Evolutionary conservation across 2,797 vertebrate genomes (phyloP), one percentile per base, ranked within the genome.

Genomic region (Danio albolineatus): DNA sequence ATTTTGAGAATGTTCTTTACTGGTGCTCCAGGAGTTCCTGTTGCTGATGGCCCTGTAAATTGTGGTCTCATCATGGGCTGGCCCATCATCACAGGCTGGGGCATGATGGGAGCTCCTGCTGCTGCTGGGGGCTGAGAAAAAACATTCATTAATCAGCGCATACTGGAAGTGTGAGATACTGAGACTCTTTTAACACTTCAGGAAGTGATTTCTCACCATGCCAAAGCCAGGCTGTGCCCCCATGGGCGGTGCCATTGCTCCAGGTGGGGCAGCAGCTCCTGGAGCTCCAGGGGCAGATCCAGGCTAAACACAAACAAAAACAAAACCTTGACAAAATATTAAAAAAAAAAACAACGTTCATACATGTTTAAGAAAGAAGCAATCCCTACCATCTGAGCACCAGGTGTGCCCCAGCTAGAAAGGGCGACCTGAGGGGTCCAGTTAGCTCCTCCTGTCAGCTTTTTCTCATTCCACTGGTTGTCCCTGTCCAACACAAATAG

Each of bases 361-460:
- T 10, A 56, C 16, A 67, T 21, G 10, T 21, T 43, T 70, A 21
- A 51, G 13, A 13, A 79, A 14, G 41, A 17, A 60, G 10, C 0
- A 12, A 7, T 4, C 9, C 90, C 9, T 94, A 99, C 98, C 95
- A 99, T 86, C 78, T 95, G 92, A 74, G 94, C 89, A 57, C 95
- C 93, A 28, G 95, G 90, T 64, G 95, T 91, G 17, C 93, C 93
- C 98, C 98, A 99, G 62, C 95, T 98, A 71, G 96, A 95, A 10
- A 97, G 96, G 48, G 97, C 96, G 44, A 99, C 96, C 88, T 97
- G 94, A 2, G 98, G 98, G 84, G 94, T 97, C 98, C 98, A 99
- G 90, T 99, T 98, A 10, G 96, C 96, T 16, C 98, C 98, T 86
- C 98, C 98, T 10, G 98, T 99, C 82, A 99, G 89, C 85, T 97